These are phyloP conservation scores for Pelagia noctiluca DNA, from an alignment of 30 jellyfish, hydroid and myxozoan species.

Conservation along the genomic window DNA sequence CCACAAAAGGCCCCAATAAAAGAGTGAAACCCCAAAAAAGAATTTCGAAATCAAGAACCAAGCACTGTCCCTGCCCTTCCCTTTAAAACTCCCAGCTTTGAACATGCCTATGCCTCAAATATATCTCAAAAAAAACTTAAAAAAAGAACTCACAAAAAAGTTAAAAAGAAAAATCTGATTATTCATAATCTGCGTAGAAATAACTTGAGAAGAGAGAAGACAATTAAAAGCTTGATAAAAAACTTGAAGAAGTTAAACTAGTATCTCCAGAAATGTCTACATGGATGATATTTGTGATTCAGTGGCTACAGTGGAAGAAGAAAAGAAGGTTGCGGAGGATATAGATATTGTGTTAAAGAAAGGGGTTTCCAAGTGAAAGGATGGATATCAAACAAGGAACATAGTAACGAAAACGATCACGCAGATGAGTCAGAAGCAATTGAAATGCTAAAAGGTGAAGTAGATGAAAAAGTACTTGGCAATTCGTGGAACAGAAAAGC, in stretches of 20 bases:
- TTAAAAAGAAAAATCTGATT: too few relatives aligned
- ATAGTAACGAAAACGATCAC: conserved; percentile 19
- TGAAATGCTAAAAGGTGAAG: conserved; percentile 30
- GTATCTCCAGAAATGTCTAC: conserved; percentile 68
- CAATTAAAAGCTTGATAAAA: too few relatives aligned
- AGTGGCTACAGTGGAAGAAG: conserved; percentile 64
- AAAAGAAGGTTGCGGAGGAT: conserved; percentile 47
- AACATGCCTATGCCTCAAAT: too few relatives aligned
- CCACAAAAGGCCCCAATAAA: too few relatives aligned
- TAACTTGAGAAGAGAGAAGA: too few relatives aligned
- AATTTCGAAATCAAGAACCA: too few relatives aligned
- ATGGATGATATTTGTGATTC: conserved; percentile 79
- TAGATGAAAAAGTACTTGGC: conserved; percentile 69
- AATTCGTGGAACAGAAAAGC: conserved; percentile 58
- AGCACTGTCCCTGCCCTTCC: too few relatives aligned
- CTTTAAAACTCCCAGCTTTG: too few relatives aligned
- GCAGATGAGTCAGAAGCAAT: conserved; percentile 32
- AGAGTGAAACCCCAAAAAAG: too few relatives aligned
- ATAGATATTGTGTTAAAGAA: conserved; percentile 42
- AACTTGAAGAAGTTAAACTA: conserved; percentile 29
- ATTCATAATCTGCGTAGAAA: too few relatives aligned
- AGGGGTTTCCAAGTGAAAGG: conserved; percentile 73
- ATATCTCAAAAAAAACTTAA: too few relatives aligned
- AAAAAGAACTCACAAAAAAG: too few relatives aligned
- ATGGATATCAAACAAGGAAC: conserved; percentile 70